Evolutionary conservation across 2,113 vertebrate genomes (phyloP).

Genomic region (Motacilla alba): DNA sequence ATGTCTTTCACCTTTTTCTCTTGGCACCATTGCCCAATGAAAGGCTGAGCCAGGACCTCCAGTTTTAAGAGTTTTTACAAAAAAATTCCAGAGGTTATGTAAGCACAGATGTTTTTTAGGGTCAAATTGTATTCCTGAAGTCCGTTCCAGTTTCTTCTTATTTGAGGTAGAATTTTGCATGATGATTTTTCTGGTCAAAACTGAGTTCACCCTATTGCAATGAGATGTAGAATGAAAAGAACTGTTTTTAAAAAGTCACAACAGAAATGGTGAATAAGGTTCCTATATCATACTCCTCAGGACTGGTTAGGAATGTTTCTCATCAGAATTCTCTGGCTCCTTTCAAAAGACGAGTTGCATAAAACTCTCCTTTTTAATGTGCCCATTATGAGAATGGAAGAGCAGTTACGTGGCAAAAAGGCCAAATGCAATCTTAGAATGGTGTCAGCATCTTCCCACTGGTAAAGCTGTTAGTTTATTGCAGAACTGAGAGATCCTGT

Average conservation of each 20-base stretch:
- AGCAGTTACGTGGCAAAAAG: background rate
- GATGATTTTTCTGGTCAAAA: background rate
- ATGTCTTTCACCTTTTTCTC: background rate
- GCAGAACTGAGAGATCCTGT: background rate
- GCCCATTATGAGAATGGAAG: background rate
- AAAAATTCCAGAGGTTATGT: background rate
- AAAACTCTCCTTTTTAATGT: background rate
- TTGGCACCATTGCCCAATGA: background rate
- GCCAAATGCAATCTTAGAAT: background rate
- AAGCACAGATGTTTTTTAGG: background rate
- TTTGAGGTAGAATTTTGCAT: background rate
- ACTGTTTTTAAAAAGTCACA: background rate
- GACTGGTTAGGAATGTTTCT: background rate
- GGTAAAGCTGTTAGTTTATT: background rate
- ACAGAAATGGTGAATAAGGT: background rate
- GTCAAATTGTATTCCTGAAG: background rate
- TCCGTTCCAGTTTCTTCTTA: background rate
- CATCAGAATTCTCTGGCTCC: background rate
- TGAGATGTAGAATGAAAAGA: background rate
- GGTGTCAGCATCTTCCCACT: background rate
- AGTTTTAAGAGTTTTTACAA: background rate
- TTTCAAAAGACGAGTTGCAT: background rate
- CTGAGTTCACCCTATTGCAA: background rate
- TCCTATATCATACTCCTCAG: background rate
- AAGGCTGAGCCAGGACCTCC: background rate